Evolutionary conservation across 2,113 vertebrate genomes (phyloP), one percentile per base, ranked within the genome.

Genomic region (Andinoacara biseriatus): DNA sequence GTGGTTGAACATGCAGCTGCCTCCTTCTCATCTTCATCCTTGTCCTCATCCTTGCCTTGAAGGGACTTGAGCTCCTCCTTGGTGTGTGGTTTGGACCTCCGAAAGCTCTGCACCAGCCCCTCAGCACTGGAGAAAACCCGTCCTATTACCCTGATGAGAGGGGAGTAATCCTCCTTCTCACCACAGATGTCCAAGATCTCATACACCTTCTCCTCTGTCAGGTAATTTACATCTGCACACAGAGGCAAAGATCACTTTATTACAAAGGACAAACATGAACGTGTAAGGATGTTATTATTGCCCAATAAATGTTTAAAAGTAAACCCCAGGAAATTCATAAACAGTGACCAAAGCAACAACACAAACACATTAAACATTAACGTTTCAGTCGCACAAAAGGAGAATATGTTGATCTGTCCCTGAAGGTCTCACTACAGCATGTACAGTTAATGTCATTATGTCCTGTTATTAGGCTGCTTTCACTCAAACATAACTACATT

Each of bases 51-150:
- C 85, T 99, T 99, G 76, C 94, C 97, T 90, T 99, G 98, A 78
- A 99, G 96, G 43, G 98, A 98, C 90, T 99, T 99, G 38, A 99
- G 96, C 90, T 99, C 98, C 92, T 99, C 98, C 94, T 99, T 99
- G 18, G 98, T 98, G 86, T 98, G 98, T 10, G 98, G 97, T 76
- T 97, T 98, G 76, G 96, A 95, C 91, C 97, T 97, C 54, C 98
- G 95, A 92, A 99, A 99, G 92, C 98, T 99, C 93, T 97, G 97
- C 62, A 98, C 98, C 92, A 99, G 92, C 17, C 97, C 97, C 86
- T 99, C 98, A 0, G 98, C 97, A 29, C 97, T 98, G 54, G 98
- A 99, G 95, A 99, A 99, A 7, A 99, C 97, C 91, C 97, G 95
- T 40, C 98, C 98, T 6, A 99, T 97, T 24, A 99, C 98, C 7